These are phyloP conservation scores for Rhopalosiphum maidis DNA, from an alignment of 1,140 invertebrate genomes.

Conservation along the genomic window DNA sequence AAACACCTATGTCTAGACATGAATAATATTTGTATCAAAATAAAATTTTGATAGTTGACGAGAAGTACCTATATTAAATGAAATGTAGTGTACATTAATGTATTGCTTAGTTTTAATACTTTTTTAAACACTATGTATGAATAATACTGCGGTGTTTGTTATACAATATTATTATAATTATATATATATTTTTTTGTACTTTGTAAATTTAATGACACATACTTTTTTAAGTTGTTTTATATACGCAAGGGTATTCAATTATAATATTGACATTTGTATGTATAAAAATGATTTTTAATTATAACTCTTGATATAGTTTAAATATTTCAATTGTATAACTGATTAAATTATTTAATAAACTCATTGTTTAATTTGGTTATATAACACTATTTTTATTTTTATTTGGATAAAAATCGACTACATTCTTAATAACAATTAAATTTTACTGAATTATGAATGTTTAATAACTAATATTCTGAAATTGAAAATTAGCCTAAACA, in stretches of 20 bases:
- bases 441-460: background rate
- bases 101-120: conserved; percentile 12
- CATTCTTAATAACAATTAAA: background rate
- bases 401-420: background rate
- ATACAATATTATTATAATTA: conserved; percentile 29
- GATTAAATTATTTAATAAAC: conserved; percentile 20
- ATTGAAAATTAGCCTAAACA: background rate
- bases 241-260: background rate
- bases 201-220: background rate
- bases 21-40: background rate
- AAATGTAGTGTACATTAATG: background rate
- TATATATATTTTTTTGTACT: conserved; percentile 34
- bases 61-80: no score
- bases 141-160: background rate
- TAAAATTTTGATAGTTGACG: background rate
- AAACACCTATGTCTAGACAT: background rate
- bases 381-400: background rate
- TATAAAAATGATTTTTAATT: conserved; percentile 22
- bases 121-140: background rate
- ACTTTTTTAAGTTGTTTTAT: conserved; percentile 27
- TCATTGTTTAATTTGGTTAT: conserved; percentile 12
- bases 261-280: conserved; percentile 16
- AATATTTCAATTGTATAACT: conserved; percentile 12
- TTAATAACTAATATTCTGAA: background rate
- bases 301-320: conserved; percentile 13